Evolutionary conservation across 2,797 vertebrate species (phyloP).

Genomic region (Danio kyathit): DNA sequence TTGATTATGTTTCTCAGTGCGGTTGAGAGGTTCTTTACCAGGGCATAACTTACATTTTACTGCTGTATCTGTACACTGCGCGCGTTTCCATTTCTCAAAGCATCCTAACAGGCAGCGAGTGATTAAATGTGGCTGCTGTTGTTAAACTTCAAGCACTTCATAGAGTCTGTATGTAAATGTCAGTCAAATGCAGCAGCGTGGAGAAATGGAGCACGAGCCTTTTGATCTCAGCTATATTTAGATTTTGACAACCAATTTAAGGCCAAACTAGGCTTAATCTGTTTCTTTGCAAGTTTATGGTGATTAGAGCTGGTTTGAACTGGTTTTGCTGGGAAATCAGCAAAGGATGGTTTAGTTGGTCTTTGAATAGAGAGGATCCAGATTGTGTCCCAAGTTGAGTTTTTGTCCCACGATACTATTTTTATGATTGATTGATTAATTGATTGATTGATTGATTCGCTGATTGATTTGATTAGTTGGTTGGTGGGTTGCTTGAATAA

Average conservation of each 20-base stretch:
- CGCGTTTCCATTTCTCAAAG: constrained; percentile 1
- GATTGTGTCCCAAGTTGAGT: too few relatives aligned
- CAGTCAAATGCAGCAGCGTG: neutral
- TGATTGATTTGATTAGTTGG: too few relatives aligned
- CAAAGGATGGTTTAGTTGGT: too few relatives aligned
- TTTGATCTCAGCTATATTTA: neutral
- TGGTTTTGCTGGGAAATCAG: too few relatives aligned
- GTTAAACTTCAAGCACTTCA: neutral
- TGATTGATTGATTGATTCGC: too few relatives aligned
- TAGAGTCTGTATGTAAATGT: neutral
- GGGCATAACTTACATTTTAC: constrained; percentile 2
- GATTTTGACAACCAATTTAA: neutral
- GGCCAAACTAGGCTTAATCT: neutral
- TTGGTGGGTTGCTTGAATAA: too few relatives aligned
- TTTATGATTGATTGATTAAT: too few relatives aligned
- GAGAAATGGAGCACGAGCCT: neutral
- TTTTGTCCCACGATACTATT: too few relatives aligned
- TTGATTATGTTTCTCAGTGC: neutral
- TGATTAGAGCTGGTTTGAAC: neutral
- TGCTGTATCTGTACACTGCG: neutral
- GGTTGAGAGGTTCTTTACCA: neutral
- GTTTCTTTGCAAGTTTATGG: neutral
- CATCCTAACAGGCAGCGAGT: neutral
- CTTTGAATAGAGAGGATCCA: too few relatives aligned
- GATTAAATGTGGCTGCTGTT: neutral